Conservation (phyloP, 2,888 invertebrate species). For the Aleiodes leptofemur region DNA sequence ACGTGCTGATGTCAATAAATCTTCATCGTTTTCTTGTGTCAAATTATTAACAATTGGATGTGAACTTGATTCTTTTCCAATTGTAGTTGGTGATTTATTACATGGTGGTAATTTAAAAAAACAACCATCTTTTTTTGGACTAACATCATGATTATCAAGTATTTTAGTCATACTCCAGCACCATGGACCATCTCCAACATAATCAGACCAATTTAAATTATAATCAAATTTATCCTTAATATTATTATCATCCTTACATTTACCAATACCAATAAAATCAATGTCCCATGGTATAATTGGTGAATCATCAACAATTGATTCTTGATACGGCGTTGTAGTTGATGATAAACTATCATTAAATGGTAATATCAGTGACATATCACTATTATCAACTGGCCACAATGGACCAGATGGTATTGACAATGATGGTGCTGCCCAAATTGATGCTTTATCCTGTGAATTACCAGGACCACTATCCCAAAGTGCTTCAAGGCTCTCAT, state of each 20-base stretch:
- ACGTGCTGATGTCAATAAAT: slow-evolving; percentile 85
- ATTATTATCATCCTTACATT: slow-evolving; percentile 66
- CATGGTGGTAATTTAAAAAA: slow-evolving; percentile 79
- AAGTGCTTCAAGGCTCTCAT: slow-evolving; percentile 82
- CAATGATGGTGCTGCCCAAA: slow-evolving; percentile 73
- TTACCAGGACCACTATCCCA: slow-evolving; percentile 78
- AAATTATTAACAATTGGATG: slow-evolving; percentile 3
- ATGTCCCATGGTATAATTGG: slow-evolving; percentile 72
- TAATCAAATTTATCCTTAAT: slow-evolving; percentile 65
- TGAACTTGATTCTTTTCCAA: background rate
- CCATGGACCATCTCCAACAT: slow-evolving; percentile 73
- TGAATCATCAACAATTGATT: slow-evolving; percentile 68
- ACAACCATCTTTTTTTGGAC: slow-evolving; percentile 73
- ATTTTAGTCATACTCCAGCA: slow-evolving; percentile 74
- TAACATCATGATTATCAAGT: slow-evolving; percentile 79
- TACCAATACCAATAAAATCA: slow-evolving; percentile 70
- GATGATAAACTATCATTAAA: slow-evolving; percentile 62
- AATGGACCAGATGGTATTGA: slow-evolving; percentile 72
- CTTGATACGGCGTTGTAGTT: slow-evolving; percentile 65
- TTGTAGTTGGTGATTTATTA: slow-evolving; percentile 15
- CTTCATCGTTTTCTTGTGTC: slow-evolving; percentile 81
- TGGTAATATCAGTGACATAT: slow-evolving; percentile 64
- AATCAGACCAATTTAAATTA: slow-evolving; percentile 72
- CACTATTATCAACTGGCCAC: slow-evolving; percentile 69
- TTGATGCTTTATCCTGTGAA: slow-evolving; percentile 72